phyloP scores from a whole-genome alignment of 2,888 invertebrate species.

The Leistus spinibarbis region DNA sequence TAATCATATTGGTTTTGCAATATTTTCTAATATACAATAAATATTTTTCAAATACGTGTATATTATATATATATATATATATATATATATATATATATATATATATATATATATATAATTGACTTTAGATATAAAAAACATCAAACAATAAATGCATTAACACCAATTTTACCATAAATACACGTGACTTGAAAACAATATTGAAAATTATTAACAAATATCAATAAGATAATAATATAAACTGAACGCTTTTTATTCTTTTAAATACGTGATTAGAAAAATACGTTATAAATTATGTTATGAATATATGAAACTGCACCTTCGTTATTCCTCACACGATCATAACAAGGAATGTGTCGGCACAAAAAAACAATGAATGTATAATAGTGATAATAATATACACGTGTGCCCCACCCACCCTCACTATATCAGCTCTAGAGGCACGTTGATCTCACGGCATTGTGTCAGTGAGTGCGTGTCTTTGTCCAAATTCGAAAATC shows the following conservation, averaged over 20 bases:
- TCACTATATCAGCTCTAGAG: background rate
- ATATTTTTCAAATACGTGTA: too few species aligned
- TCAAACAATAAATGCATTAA: too few species aligned
- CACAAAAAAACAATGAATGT: background rate
- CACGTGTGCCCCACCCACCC: background rate
- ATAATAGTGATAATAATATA: background rate
- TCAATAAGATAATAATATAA: background rate
- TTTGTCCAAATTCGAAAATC: background rate
- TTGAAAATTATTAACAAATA: background rate
- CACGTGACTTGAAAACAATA: background rate
- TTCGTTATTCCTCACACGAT: background rate
- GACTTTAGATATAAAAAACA: too few species aligned
- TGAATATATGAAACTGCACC: background rate
- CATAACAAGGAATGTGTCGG: background rate
- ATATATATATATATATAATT: too few species aligned
- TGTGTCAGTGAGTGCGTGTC: background rate
- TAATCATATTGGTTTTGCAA: background rate
- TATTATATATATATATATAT: too few species aligned
- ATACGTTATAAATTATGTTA: background rate
- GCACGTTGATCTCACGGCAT: background rate
- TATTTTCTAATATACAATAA: too few species aligned
- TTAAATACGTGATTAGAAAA: background rate
- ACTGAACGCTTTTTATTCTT: background rate
- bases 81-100: too few species aligned
- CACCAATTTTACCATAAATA: too few species aligned